Base-by-base conservation (phyloP, 2,888 invertebrate genomes). In the Dicyrtoma fusca region DNA sequence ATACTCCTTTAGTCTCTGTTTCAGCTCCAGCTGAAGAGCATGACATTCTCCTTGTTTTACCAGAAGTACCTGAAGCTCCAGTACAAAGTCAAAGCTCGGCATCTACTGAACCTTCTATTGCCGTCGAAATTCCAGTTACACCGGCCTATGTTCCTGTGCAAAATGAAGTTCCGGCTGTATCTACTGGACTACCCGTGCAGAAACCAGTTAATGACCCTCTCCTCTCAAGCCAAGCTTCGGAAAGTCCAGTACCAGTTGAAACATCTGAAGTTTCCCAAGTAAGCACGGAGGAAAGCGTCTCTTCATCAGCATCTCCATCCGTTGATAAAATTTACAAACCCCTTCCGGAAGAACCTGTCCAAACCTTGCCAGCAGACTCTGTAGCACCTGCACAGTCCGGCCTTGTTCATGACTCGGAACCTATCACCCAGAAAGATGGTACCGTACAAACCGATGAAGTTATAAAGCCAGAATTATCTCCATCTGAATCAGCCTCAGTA, bases 101-200 rank as follows among this genome's bases (percentile, higher is more conserved):
- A 34, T 34, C 34, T 34, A 34, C 34, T 3, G 34, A 34, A 8
- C 34, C 34, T 3, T 34, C 34, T 8, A 8, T 3, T 53, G 19
- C 53, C 53, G 19, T 34, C 34, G 34, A 34, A 34, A 34, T 34
- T 19, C 19, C 63, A 10, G 23, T 63, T 45, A 11, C 42, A 11
- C 42, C 61, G 8, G 11, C 53, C 11, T 19, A 53, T 17, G 59
- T n/a, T n/a, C 34, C 59, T 25, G 59, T 25, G n/a, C 23, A 63
- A 63, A 47, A 49, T 63, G 49, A 49, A 49, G 19, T 14, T 49
- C 49, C 49, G 14, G 49, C 19, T 14, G 62, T 57, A 17, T 44
- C 45, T 45, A 25, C 49, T 26, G 49, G 19, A 4, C 34, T 34
- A 8, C 34, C 34, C 34, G 34, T 5, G 34, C 34, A 34, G 34